Percentiles rank a stretch among this genome's conserved stretches.
Conservation (phyloP, 2,888 invertebrate genomes). For the Heliconius aoede region DNA sequence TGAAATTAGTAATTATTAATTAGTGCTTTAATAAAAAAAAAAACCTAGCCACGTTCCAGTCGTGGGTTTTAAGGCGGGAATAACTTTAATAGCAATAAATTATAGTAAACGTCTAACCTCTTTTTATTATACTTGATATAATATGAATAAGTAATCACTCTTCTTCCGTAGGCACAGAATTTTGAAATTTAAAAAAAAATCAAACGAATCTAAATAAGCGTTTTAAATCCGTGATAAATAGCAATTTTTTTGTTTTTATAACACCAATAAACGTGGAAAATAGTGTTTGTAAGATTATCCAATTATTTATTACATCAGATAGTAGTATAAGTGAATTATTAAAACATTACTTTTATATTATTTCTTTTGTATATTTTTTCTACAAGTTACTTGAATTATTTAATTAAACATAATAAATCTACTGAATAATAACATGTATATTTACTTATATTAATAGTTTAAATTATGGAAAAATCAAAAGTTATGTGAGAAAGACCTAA, state of each 20-base stretch:
- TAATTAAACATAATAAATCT: too few relatives aligned
- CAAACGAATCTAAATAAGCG: constrained; percentile 39
- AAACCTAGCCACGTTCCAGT: constrained; percentile 62
- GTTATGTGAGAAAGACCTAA: constrained; percentile 62
- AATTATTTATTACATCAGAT: not conserved
- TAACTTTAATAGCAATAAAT: constrained; percentile 69
- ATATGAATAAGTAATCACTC: constrained; percentile 37
- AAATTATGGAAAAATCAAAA: constrained; percentile 26
- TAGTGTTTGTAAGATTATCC: constrained; percentile 12
- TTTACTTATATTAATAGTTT: constrained; percentile 1
- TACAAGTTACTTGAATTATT: not conserved
- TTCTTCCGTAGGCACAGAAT: constrained; percentile 56
- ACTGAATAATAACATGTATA: not conserved
- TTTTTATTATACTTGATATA: constrained; percentile 29
- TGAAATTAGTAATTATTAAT: constrained; percentile 57
- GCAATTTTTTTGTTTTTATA: constrained; percentile 30
- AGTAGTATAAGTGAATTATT: not conserved
- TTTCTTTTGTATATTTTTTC: not conserved
- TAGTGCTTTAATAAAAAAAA: constrained; percentile 66
- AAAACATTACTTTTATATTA: too few relatives aligned
- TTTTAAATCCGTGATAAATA: constrained; percentile 27
- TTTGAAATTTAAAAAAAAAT: constrained; percentile 48
- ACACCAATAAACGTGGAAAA: constrained; percentile 41
- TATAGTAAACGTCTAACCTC: constrained; percentile 58
- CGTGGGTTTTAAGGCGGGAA: constrained; percentile 54